A percentile compares a stretch with the other conserved stretches of the same genome.
Conservation (phyloP, 1,140 invertebrate species). For the Drosophila varians region DNA sequence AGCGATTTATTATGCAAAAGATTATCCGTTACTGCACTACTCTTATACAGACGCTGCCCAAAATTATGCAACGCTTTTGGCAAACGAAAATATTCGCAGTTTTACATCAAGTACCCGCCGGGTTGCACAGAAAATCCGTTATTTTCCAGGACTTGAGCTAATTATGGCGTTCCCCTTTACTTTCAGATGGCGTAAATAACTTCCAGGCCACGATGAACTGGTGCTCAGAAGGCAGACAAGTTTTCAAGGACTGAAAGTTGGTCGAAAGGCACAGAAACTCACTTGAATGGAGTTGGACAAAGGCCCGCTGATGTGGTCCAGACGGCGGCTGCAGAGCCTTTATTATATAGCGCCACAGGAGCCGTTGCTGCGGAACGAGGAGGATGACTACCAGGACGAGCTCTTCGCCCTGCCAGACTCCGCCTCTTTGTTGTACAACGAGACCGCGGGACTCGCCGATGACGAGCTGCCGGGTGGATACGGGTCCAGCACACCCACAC, state of each 20-base stretch:
- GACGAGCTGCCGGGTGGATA: not conserved
- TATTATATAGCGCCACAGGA: constrained; percentile 66
- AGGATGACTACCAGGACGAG: constrained; percentile 58
- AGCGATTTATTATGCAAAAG: not conserved
- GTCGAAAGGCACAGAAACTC: constrained; percentile 13
- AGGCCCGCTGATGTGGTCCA: constrained; percentile 34
- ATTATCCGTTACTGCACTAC: not conserved
- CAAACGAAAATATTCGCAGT: not conserved
- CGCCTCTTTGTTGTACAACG: constrained; percentile 46
- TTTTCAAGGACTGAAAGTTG: constrained; percentile 24
- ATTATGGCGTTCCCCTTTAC: constrained; percentile 4
- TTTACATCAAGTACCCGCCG: constrained; percentile 35
- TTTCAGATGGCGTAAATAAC: constrained; percentile 34
- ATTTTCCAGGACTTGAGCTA: constrained; percentile 7
- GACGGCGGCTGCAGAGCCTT: constrained; percentile 30
- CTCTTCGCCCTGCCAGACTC: constrained; percentile 15
- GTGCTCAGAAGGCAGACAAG: constrained; percentile 11
- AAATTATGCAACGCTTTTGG: constrained; percentile 54
- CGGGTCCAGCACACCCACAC: constrained; percentile 11
- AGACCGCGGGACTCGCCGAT: constrained; percentile 16
- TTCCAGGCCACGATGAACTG: constrained; percentile 19
- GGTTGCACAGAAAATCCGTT: constrained; percentile 7
- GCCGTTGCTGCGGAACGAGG: constrained; percentile 48
- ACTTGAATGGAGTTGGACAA: constrained; percentile 60
- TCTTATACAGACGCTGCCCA: constrained; percentile 29